A percentile compares a stretch with the other conserved stretches of the same genome.
These are phyloP conservation scores for Drosophila eohydei DNA, from an alignment of 2,888 invertebrate species.

Conservation along the genomic window DNA sequence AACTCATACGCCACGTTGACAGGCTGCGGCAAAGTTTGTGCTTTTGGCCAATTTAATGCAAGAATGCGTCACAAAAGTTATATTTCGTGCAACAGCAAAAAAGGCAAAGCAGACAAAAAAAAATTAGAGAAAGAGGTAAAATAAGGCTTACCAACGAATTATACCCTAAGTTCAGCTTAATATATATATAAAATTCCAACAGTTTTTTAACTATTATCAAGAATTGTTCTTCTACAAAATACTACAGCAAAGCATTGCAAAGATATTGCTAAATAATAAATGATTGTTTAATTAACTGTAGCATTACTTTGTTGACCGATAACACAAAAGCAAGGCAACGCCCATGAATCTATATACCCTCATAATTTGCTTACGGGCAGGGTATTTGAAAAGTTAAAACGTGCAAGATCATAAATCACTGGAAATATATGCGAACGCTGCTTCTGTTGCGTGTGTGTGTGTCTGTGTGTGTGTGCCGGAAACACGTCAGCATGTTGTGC, in stretches of 20 bases:
- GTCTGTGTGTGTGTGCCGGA: conserved; percentile 53
- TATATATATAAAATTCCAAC: no score
- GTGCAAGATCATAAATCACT: conserved; percentile 65
- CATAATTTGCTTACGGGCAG: background rate
- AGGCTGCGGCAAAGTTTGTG: conserved; percentile 32
- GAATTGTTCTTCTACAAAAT: no score
- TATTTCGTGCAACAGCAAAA: conserved; percentile 32
- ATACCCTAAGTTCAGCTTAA: background rate
- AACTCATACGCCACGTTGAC: conserved; percentile 58
- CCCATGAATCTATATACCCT: background rate
- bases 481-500: conserved; percentile 74
- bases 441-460: conserved; percentile 18
- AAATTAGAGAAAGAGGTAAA: conserved; percentile 10
- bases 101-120: conserved; percentile 2
- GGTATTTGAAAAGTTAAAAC: conserved; percentile 22
- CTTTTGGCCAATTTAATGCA: conserved; percentile 62
- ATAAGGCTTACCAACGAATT: background rate
- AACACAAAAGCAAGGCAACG: no score
- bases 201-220: no score
- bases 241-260: no score
- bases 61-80: conserved; percentile 54
- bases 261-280: no score
- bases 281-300: no score
- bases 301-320: no score
- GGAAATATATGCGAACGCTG: conserved; percentile 53